phyloP scores from a whole-genome alignment of 2,888 invertebrate species.

The Kuschelorhynchus macadamiae region DNA sequence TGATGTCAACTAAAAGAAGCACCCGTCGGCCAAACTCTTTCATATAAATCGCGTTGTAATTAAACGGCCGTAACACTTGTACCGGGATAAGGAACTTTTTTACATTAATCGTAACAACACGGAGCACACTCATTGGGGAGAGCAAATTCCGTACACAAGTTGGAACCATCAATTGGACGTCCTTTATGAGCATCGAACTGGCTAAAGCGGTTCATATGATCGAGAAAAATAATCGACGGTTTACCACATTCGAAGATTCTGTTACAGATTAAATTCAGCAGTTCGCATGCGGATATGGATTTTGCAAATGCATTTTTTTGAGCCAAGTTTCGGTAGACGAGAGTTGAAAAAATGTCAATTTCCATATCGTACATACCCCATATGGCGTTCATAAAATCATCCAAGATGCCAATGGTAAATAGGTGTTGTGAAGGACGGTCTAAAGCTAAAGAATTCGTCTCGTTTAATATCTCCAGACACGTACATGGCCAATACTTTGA shows the following conservation, averaged over 20 bases:
- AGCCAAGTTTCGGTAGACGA: neutral
- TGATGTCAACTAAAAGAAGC: neutral
- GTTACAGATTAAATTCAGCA: conserved; percentile 13
- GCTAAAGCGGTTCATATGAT: conserved; percentile 6
- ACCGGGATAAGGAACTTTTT: neutral
- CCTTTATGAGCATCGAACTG: neutral
- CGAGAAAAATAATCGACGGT: conserved; percentile 5
- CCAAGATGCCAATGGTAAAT: conserved; percentile 7
- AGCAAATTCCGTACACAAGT: conserved; percentile 5
- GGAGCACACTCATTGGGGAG: conserved; percentile 4
- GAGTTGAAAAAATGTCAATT: neutral
- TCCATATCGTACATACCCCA: neutral
- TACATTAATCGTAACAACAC: conserved; percentile 7
- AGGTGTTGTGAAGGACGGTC: no score
- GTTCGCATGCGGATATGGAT: conserved; percentile 2
- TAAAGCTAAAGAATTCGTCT: conserved; percentile 3
- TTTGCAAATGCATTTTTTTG: no score
- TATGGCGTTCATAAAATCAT: conserved; percentile 5
- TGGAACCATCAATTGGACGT: neutral
- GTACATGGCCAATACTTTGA: conserved; percentile 3
- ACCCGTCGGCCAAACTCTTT: neutral
- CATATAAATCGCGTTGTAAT: neutral
- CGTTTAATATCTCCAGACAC: conserved; percentile 1
- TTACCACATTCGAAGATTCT: conserved; percentile 2
- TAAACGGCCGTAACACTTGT: neutral